Percentiles rank a stretch among this genome's conserved stretches.
phyloP scores from a whole-genome alignment of 2,888 invertebrate species.

The Nyleta sp. region DNA sequence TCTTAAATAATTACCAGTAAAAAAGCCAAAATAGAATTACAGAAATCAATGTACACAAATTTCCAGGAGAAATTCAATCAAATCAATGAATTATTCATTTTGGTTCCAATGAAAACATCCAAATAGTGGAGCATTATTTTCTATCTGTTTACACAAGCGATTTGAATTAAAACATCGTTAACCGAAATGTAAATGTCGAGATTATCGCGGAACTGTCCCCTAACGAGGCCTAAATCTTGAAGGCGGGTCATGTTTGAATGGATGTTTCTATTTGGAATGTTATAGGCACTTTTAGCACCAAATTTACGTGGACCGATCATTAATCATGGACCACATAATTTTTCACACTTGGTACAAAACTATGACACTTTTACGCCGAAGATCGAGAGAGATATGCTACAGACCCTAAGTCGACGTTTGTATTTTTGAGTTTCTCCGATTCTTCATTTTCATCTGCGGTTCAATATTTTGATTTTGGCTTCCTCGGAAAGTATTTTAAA shows the following conservation, averaged over 20 bases:
- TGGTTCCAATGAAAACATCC: neutral
- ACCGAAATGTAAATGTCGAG: slow-evolving; percentile 16
- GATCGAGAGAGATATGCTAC: too few species aligned
- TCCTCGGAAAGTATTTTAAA: too few species aligned
- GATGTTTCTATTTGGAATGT: slow-evolving; percentile 40
- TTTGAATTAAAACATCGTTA: slow-evolving; percentile 33
- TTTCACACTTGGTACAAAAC: slow-evolving; percentile 15
- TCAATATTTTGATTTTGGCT: too few species aligned
- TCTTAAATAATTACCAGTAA: too few species aligned
- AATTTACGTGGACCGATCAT: slow-evolving; percentile 36
- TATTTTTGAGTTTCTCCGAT: too few species aligned
- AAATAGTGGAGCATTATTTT: slow-evolving; percentile 8
- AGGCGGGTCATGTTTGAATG: slow-evolving; percentile 22
- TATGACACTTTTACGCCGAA: slow-evolving; percentile 20
- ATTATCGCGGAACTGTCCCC: slow-evolving; percentile 14
- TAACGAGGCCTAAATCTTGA: slow-evolving; percentile 7
- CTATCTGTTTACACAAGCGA: neutral
- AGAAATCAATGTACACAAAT: neutral
- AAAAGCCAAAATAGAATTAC: neutral
- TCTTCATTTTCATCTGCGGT: too few species aligned
- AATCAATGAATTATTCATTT: slow-evolving; percentile 2
- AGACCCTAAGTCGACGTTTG: too few species aligned
- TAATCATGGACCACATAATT: slow-evolving; percentile 24
- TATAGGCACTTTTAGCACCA: slow-evolving; percentile 34
- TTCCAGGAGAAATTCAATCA: slow-evolving; percentile 3